phyloP scores from a whole-genome alignment of 2,797 vertebrate species.

The Notamacropus eugenii region DNA sequence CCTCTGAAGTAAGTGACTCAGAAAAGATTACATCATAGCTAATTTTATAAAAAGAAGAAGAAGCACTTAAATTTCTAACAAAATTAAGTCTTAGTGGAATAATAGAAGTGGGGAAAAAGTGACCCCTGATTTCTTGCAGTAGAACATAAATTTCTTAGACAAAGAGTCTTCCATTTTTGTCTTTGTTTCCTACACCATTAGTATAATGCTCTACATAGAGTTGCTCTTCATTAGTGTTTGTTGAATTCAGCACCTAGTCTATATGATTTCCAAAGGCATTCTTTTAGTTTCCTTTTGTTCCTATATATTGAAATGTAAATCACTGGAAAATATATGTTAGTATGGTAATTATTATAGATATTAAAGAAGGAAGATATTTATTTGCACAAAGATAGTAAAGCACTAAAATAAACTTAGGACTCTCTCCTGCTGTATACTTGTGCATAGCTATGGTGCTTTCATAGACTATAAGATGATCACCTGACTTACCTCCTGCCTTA shows the following conservation, averaged over 20 bases:
- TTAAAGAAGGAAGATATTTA: conserved; percentile 52
- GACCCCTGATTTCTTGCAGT: neutral
- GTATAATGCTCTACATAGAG: neutral
- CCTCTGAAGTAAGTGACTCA: neutral
- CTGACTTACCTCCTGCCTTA: conserved; percentile 54
- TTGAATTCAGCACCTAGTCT: neutral
- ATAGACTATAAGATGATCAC: conserved; percentile 48
- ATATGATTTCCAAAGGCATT: neutral
- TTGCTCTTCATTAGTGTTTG: neutral
- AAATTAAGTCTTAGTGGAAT: neutral
- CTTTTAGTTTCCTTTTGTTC: neutral
- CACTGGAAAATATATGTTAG: neutral
- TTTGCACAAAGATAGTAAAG: conserved; percentile 49
- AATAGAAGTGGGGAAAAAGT: neutral
- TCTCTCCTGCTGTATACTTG: conserved; percentile 21
- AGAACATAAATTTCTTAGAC: neutral
- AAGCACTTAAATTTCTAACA: neutral
- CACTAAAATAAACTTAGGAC: conserved; percentile 52
- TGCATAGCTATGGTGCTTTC: conserved; percentile 15
- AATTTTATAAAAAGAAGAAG: neutral
- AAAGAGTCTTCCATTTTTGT: neutral
- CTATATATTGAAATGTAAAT: conserved; percentile 10
- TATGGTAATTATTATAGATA: conserved; percentile 71
- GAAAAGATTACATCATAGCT: neutral
- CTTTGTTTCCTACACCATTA: neutral